Evolutionary conservation across 2,888 invertebrate species (phyloP).

Genomic region (Drosophila infuscata): DNA sequence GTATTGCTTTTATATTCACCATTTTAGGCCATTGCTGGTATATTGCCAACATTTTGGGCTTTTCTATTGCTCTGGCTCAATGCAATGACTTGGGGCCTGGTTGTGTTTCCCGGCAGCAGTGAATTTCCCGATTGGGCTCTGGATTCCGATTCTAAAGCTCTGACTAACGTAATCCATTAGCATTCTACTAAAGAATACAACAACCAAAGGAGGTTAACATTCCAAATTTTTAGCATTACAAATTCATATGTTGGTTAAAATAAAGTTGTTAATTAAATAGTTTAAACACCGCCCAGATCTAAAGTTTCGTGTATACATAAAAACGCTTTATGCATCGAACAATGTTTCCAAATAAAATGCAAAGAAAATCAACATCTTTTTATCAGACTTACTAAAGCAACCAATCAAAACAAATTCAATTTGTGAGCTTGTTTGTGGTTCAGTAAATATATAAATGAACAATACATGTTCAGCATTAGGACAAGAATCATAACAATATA

Average conservation of each 20-base stretch:
- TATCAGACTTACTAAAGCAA: neutral
- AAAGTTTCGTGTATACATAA: too few relatives aligned
- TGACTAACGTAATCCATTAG: neutral
- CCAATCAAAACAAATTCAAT: neutral
- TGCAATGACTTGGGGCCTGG: conserved; percentile 39
- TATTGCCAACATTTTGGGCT: conserved; percentile 56
- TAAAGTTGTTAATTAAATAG: too few relatives aligned
- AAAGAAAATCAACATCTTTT: neutral
- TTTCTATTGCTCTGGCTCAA: conserved; percentile 26
- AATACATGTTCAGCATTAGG: neutral
- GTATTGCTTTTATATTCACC: neutral
- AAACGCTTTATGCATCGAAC: too few relatives aligned
- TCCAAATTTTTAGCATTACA: neutral
- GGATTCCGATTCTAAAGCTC: neutral
- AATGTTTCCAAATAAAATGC: neutral
- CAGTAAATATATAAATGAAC: neutral
- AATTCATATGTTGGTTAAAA: neutral
- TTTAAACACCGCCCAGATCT: too few relatives aligned
- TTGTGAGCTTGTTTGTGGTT: neutral
- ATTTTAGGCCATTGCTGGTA: conserved; percentile 49
- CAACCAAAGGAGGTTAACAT: neutral
- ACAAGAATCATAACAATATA: conserved; percentile 21
- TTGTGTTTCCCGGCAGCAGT: conserved; percentile 48
- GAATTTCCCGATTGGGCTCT: conserved; percentile 46
- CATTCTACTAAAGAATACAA: neutral